Base-by-base conservation (phyloP, 1,140 invertebrate species). In the Psix sp. region DNA sequence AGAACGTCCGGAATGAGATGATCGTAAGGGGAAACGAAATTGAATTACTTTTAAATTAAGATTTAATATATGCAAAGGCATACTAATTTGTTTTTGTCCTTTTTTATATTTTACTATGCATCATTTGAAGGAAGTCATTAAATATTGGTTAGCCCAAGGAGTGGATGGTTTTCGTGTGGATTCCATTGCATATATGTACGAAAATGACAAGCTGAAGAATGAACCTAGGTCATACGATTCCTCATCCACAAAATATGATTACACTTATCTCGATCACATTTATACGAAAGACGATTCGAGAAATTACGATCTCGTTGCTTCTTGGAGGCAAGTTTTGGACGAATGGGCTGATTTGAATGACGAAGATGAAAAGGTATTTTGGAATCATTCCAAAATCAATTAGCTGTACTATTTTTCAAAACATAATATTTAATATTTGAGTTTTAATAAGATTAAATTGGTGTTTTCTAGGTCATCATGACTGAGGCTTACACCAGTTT, bases 131-230 rank as follows among this genome's bases (percentile, higher is more conserved):
- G 85, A 91, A 11, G 88, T 93, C 2, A 81, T 94, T 0, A 83
- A 85, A 24, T 95, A 91, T 84, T 95, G 94, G 94, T 75, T 95
- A 33, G 84, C 88, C 1, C 89, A 89, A 76, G 94, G 93, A 43
- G 91, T 94, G 0, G 90, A 92, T 74, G 94, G 94, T 1, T 94
- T 95, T 84, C 87, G 93, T 42, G 85, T 95, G 9, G 91, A 94
- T 74, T 91, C 92, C 0, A 82, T 93, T 9, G 89, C 89, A 10
- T 81, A 86, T 76, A 65, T 91, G 13, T 91, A 87, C 42, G 91
- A 93, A 82, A 77, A 89, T 5, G 79, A 88, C 62, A 66, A 81
- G 5, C 88, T 88, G n/a, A 84, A 78, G 0, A 89, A 93, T 57
- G 91, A 93, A 70, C 91, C 91, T 1, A 75, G 83, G 14, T 80